Base-by-base conservation (phyloP, 2,797 vertebrate species). In the Schizopygopsis pylzovi region DNA sequence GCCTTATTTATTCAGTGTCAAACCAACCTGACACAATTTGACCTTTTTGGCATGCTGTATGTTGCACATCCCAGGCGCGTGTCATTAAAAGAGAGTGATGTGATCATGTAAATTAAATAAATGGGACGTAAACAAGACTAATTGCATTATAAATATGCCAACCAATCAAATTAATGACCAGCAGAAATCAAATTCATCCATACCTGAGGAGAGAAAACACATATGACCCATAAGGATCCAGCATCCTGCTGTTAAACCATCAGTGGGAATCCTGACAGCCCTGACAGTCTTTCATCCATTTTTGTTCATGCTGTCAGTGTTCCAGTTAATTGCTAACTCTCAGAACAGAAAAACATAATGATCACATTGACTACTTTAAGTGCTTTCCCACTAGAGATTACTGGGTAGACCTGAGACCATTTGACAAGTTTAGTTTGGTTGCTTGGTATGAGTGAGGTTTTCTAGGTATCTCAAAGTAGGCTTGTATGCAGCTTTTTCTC, bases 1-100 rank as follows among this genome's bases (percentile, higher is more conserved):
- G 71, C 75, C 75, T 87, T 90, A 87, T 86, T 89, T 90, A 88
- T 88, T 81, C 39, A 76, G 52, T n/a, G 68, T 85, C 79, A 88
- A 90, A 86, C 86, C 83, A 59, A 75, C 76, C 77, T 70, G 84
- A 56, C 45, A 2, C 2, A 18, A 59, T 4, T n/a, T 78, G 47
- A 43, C 47, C 63, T 78, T 78, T 20, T 43, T 78, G 22, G 16
- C 61, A 78, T 68, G 37, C 39, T 56, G 22, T 52, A 43, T 83
- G n/a, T 47, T 43, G 54, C 41, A 4, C 37, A 5, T 63, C 28
- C 65, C 75, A 75, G 47, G 73, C 65, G 22, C 61, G 33, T 79
- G 54, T 67, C 28, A 45, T 67, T 63, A 47, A 6, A 63, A 75
- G 15, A 49, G 37, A 79, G 63, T 79, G 18, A 75, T 52, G 10